Conservation (phyloP, 2,888 invertebrate species). For the Philaethria dido region DNA sequence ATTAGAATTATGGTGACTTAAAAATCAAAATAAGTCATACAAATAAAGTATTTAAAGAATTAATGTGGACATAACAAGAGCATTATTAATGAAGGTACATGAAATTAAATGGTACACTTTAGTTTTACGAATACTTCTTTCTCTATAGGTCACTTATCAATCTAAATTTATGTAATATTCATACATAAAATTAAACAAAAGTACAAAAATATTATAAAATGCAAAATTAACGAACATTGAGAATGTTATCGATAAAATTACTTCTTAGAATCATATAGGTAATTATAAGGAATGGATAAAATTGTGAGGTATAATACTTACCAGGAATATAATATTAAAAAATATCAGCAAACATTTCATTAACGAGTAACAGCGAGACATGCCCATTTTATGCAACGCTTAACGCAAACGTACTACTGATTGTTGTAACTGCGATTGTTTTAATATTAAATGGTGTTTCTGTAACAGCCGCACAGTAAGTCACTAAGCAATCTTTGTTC, state of each 20-base stretch:
- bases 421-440: not conserved
- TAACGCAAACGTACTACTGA: conserved; percentile 7
- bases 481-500: too few species aligned
- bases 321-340: conserved; percentile 89
- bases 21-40: not conserved
- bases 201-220: not conserved
- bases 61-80: not conserved
- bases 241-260: not conserved
- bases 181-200: not conserved
- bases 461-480: not conserved
- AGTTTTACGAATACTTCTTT: not conserved
- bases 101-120: not conserved
- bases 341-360: conserved; percentile 89
- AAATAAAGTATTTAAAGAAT: too few species aligned
- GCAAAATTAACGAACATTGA: not conserved
- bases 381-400: conserved; percentile 80
- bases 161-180: not conserved
- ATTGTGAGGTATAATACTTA: conserved; percentile 69
- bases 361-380: conserved; percentile 87
- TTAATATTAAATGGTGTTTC: not conserved
- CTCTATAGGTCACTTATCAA: not conserved
- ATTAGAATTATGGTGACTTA: too few species aligned
- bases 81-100: not conserved
- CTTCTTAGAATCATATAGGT: too few species aligned
- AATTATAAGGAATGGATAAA: not conserved